These are phyloP conservation scores for Antennarius maculatus DNA, from an alignment of 2,797 vertebrate genomes.

Conservation along the genomic window DNA sequence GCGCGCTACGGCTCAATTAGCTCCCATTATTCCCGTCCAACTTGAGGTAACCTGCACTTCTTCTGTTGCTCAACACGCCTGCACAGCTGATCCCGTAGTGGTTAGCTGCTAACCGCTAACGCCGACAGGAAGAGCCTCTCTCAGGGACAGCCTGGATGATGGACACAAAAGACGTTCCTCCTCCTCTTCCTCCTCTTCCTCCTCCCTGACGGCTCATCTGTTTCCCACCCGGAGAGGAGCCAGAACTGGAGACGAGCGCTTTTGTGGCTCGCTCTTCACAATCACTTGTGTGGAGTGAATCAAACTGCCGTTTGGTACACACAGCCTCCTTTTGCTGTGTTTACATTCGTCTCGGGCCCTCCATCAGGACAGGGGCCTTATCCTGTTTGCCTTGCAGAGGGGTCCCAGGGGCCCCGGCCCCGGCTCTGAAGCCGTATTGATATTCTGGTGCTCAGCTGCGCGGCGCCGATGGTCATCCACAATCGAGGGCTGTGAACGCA, in stretches of 20 bases:
- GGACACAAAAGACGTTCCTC: constrained; percentile 81
- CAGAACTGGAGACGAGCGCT: constrained; percentile 51
- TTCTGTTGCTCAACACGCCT: constrained; percentile 76
- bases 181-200: constrained; percentile 74
- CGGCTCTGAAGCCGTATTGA: constrained; percentile 69
- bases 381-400: constrained; percentile 62
- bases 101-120: no score
- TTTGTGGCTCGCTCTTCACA: constrained; percentile 57
- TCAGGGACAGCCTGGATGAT: constrained; percentile 71
- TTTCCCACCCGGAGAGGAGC: constrained; percentile 48
- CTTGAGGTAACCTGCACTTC: constrained; percentile 75
- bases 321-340: constrained; percentile 44
- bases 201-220: constrained; percentile 72
- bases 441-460: constrained; percentile 80
- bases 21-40: constrained; percentile 76
- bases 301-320: constrained; percentile 51
- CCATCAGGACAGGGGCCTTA: constrained; percentile 53
- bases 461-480: constrained; percentile 67
- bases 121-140: constrained; percentile 19
- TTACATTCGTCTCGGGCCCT: constrained; percentile 51
- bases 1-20: constrained; percentile 78
- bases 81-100: constrained; percentile 55
- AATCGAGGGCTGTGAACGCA: constrained; percentile 59
- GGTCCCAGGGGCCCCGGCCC: constrained; percentile 55
- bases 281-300: constrained; percentile 49